Evolutionary conservation across 2,113 vertebrate genomes (phyloP), one percentile per base, ranked within the genome.

Genomic region (Coryphaenoides rupestris): DNA sequence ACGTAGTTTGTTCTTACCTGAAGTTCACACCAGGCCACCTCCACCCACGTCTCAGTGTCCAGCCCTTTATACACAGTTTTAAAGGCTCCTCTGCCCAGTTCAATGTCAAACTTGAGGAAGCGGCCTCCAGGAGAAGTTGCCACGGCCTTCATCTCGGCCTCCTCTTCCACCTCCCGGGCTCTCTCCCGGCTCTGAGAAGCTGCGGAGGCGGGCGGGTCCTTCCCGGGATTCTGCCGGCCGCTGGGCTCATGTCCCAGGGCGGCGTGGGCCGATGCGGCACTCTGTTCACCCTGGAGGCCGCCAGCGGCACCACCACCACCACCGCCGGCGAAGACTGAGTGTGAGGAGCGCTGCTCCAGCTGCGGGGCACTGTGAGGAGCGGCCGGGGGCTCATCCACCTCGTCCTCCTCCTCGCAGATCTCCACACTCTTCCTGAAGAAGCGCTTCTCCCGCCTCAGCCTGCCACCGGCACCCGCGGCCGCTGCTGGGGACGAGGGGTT

Each of bases 71-170:
- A 98, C 17, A 98, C 95, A 0, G 94, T 96, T 84, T 98, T 98
- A 81, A 98, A 98, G 26, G 95, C 95, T 74, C 95, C 95, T 75
- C 95, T 88, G 40, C 95, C 95, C 16, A 98, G 81, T 82, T 98
- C 95, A 49, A 96, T 95, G 79, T 98, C 95, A 64, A 98, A 96
- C 68, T 98, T 96, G 53, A 96, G 89, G 80, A 98, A 96, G 28
- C 95, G 89, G 65, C 94, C 95, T 14, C 94, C 87, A 10, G 95
- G 94, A 10, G 95, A 98, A 13, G 94, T 96, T 40, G 94, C 95
- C n/a, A 98, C 93, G 0, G 95, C 95, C 78, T 98, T 96, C 95
- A 96, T 96, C 88, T 96, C 95, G 0, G 94, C 94, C 83, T 98
- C 95, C 77, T 96, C 95, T 69, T 96, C 95, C 78, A 96, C 94